A percentile compares a stretch with the other conserved stretches of the same genome.
These are phyloP conservation scores for Menidia menidia DNA, from an alignment of 2,797 vertebrate species.

Conservation along the genomic window DNA sequence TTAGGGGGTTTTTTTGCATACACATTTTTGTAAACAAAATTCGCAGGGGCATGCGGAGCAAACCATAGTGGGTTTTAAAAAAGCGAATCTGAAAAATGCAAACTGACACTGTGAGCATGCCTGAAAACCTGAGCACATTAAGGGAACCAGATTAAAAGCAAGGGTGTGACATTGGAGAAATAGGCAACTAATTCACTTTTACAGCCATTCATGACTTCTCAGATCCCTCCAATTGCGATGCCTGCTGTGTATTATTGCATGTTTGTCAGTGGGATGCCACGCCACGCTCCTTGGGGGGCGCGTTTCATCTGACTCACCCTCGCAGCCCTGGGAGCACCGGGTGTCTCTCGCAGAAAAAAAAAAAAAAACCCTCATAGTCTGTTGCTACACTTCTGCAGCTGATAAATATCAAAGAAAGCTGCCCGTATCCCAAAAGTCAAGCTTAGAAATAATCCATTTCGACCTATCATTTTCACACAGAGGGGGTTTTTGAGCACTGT, in stretches of 20 bases:
- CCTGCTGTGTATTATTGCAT: slow-evolving; percentile 58
- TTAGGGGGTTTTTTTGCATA: background rate
- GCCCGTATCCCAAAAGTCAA: slow-evolving; percentile 20
- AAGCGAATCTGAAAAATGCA: slow-evolving; percentile 24
- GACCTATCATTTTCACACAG: slow-evolving; percentile 20
- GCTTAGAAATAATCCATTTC: slow-evolving; percentile 34
- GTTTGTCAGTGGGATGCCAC: slow-evolving; percentile 64
- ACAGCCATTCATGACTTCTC: slow-evolving; percentile 56
- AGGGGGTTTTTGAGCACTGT: background rate
- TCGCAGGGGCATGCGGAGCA: slow-evolving; percentile 29
- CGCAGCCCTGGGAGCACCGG: slow-evolving; percentile 33
- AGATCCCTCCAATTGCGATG: slow-evolving; percentile 26
- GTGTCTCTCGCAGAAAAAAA: slow-evolving; percentile 43
- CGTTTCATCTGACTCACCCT: slow-evolving; percentile 71
- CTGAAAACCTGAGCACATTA: slow-evolving; percentile 45
- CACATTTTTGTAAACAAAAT: slow-evolving; percentile 3
- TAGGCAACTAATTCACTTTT: slow-evolving; percentile 55
- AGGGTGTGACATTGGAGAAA: slow-evolving; percentile 44
- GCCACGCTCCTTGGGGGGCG: slow-evolving; percentile 54
- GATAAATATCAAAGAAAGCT: slow-evolving; percentile 43
- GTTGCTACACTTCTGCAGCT: slow-evolving; percentile 28
- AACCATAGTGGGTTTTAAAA: slow-evolving; percentile 3
- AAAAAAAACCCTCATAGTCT: slow-evolving; percentile 28
- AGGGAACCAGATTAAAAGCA: slow-evolving; percentile 34
- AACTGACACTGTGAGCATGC: slow-evolving; percentile 5